These are phyloP conservation scores for Pseudochirops cupreus DNA, from an alignment of 2,797 vertebrate species.

Conservation along the genomic window DNA sequence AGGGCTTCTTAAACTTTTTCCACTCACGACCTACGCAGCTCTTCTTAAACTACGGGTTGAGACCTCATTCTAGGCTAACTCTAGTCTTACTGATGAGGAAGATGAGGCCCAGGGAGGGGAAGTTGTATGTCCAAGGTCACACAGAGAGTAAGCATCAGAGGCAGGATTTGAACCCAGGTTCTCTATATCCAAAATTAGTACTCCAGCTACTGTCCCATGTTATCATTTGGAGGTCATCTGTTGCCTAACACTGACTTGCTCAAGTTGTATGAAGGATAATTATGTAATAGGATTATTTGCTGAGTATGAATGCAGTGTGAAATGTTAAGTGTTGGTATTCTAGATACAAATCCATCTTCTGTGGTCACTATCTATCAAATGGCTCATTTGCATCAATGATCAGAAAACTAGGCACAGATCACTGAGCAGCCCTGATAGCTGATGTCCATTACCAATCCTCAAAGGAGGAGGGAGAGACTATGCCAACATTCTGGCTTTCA, in stretches of 20 bases:
- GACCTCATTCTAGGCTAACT: background rate
- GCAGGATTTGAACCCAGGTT: background rate
- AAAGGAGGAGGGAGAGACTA: background rate
- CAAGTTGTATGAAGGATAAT: conserved; percentile 31
- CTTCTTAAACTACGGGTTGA: too few species aligned
- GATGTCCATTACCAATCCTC: conserved; percentile 20
- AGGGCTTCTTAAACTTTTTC: too few species aligned
- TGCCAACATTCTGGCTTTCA: background rate
- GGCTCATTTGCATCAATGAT: background rate
- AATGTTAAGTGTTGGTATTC: background rate
- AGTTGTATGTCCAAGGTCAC: background rate
- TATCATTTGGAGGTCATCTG: conserved; percentile 48
- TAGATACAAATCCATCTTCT: conserved; percentile 2
- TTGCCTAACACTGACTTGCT: conserved; percentile 37
- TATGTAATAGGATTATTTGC: conserved; percentile 22
- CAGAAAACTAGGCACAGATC: background rate
- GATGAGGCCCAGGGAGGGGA: background rate
- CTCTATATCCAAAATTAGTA: background rate
- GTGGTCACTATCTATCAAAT: conserved; percentile 48
- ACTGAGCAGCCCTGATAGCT: background rate
- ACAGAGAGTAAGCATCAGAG: background rate
- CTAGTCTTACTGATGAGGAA: background rate
- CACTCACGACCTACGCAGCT: too few species aligned
- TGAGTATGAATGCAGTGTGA: conserved; percentile 62
- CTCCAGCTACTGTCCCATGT: background rate